Base-by-base conservation (phyloP, 2,797 vertebrate genomes). In the Botia almorhae region DNA sequence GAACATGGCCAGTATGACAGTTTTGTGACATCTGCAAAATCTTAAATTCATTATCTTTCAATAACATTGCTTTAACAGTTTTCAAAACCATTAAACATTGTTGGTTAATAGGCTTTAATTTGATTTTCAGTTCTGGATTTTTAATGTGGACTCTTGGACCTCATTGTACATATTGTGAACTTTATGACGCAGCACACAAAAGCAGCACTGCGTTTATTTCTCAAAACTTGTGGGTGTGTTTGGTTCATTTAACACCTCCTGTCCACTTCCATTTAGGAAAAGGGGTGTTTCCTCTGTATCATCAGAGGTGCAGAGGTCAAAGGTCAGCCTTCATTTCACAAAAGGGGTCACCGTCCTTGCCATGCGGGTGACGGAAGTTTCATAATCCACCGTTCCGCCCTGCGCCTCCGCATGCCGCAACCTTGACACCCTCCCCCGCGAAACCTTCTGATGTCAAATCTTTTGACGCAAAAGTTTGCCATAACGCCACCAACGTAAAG, bases 271-370 rank as follows among this genome's bases (percentile, higher is more conserved):
- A 26, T 7, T 82, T 80, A 79, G 87, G 89, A 90, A 93, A 91
- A 86, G 82, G 87, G 85, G 84, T 86, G 85, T 88, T 85, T 87
- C 84, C 82, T 82, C 73, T 87, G 85, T 91, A 92, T 91, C 87
- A 89, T 89, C 84, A 13, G 86, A 86, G 86, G 87, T 89, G 84
- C 65, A 89, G 84, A 88, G 89, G 89, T 92, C 88, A 92, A 17
- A 88, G 93, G 91, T 91, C 84, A n/a, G 16, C 80, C 87, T 86
- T 81, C 64, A 75, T 90, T 89, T 91, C 90, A 91, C 90, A 91
- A 93, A 91, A 85, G 85, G 85, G 92, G 91, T 92, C 91, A 90
- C 43, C 67, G 84, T 86, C 86, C 89, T 85, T 84, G 65, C 82
- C 83, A 79, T 78, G 87, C 82, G 87, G 82, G 85, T 85, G 88